phyloP scores from a whole-genome alignment of 2,797 vertebrate species.

The Prunella strophiata region DNA sequence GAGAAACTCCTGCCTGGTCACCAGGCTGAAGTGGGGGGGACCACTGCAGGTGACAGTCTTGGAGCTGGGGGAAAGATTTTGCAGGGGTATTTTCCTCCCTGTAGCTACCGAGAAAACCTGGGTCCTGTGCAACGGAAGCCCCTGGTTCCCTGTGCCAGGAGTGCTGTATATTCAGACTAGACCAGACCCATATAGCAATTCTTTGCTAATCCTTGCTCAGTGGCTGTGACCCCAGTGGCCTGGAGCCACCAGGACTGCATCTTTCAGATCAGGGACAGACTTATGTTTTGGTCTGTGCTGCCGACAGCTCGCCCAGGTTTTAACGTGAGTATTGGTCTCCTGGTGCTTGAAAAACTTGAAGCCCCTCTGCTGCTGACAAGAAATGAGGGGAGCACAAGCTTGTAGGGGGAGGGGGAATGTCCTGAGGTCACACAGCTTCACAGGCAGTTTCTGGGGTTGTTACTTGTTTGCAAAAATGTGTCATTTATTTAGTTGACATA shows the following conservation, averaged over 20 bases:
- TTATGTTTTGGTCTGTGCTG: background rate
- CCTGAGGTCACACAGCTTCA: constrained; percentile 22
- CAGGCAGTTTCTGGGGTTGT: constrained; percentile 32
- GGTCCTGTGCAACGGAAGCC: background rate
- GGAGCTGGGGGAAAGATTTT: background rate
- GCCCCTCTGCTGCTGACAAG: background rate
- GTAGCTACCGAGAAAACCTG: background rate
- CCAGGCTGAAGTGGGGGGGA: background rate
- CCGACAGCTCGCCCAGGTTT: background rate
- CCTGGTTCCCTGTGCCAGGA: background rate
- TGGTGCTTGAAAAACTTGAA: background rate
- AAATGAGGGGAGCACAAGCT: background rate
- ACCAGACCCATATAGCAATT: background rate
- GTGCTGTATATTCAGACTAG: background rate
- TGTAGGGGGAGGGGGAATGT: constrained; percentile 10
- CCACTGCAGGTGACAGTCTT: background rate
- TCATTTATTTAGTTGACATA: constrained; percentile 70
- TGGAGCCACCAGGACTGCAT: background rate
- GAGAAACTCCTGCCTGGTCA: background rate
- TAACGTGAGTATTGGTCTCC: background rate
- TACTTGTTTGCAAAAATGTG: constrained; percentile 42
- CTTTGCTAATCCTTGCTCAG: background rate
- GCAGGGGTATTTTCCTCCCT: background rate
- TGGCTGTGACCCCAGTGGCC: background rate
- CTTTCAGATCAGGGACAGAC: background rate